These are phyloP conservation scores for Erethizon dorsatum DNA, from an alignment of 2,797 vertebrate genomes.

Conservation along the genomic window DNA sequence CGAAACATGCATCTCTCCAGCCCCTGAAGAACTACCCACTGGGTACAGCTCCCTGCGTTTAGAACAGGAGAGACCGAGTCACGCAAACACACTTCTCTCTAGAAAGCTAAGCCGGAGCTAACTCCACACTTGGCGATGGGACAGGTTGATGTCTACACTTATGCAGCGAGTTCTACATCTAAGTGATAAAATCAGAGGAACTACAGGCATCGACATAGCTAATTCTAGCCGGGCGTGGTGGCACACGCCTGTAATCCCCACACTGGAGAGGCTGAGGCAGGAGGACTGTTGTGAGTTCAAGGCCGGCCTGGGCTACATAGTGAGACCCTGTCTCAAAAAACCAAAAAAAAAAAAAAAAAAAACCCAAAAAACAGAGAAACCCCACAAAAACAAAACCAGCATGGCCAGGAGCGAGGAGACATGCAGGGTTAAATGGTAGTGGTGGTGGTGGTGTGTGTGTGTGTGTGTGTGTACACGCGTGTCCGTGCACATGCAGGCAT, in stretches of 20 bases:
- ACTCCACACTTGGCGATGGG: not conserved
- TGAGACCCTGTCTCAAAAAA: not conserved
- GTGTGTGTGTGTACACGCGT: no score
- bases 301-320: not conserved
- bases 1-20: not conserved
- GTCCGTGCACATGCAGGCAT: no score
- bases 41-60: not conserved
- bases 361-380: no score
- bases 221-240: not conserved
- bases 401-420: not conserved
- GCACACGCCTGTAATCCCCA: not conserved
- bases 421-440: not conserved
- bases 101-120: not conserved
- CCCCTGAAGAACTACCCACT: not conserved
- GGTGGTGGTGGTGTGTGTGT: no score
- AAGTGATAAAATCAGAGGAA: not conserved
- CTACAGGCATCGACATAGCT: rapidly evolving
- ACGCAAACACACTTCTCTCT: rapidly evolving
- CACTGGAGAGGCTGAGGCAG: not conserved
- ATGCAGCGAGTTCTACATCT: rapidly evolving
- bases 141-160: no score
- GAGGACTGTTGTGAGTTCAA: not conserved
- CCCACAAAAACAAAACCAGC: no score
- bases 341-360: not conserved
- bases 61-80: not conserved